phyloP scores from a whole-genome alignment of 2,113 vertebrate species.

The Haliaeetus leucogaster region DNA sequence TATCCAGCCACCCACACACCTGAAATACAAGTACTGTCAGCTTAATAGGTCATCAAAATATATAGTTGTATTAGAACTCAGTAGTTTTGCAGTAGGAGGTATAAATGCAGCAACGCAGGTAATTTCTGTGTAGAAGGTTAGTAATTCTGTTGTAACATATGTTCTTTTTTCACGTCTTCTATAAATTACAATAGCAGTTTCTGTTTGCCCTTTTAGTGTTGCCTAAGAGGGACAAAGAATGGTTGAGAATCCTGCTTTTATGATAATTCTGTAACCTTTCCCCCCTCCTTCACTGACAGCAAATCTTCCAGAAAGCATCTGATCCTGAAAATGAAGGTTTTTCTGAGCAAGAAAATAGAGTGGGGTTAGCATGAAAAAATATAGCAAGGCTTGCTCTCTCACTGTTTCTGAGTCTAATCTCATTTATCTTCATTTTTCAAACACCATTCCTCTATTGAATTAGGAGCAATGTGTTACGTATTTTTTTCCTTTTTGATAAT shows the following conservation, averaged over 20 bases:
- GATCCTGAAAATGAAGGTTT: not conserved
- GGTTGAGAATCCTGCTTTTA: not conserved
- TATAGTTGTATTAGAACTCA: not conserved
- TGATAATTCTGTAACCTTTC: not conserved
- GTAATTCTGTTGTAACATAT: not conserved
- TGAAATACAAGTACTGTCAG: not conserved
- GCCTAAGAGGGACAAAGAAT: not conserved
- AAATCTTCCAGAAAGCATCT: not conserved
- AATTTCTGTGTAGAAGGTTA: not conserved
- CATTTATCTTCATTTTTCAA: constrained; percentile 7
- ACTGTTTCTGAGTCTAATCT: not conserved
- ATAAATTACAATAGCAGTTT: not conserved
- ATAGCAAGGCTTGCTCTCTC: not conserved
- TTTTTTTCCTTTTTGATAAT: not conserved
- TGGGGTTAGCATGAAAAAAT: not conserved
- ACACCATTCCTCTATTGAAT: not conserved
- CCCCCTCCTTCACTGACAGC: not conserved
- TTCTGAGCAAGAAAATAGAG: not conserved
- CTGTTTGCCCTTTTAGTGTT: not conserved
- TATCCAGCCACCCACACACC: not conserved
- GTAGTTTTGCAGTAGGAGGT: not conserved
- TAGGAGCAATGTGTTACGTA: not conserved
- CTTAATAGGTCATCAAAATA: not conserved
- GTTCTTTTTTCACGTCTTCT: not conserved
- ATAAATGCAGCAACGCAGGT: not conserved